phyloP scores from a whole-genome alignment of 2,113 vertebrate species.

The Cervus canadensis region DNA sequence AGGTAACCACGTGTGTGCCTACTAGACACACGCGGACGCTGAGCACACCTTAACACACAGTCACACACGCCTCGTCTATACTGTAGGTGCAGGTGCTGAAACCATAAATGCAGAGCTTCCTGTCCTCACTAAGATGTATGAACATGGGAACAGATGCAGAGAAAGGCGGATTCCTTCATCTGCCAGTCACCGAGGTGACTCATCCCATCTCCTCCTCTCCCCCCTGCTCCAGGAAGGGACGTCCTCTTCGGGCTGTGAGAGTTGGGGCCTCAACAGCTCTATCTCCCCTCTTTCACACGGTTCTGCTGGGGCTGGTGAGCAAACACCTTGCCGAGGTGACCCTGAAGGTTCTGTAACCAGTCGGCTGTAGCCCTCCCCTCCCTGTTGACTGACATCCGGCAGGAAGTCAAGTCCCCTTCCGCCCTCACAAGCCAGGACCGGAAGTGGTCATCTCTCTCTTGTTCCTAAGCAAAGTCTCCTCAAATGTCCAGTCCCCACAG shows the following conservation, averaged over 20 bases:
- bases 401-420: accelerated
- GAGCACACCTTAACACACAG: neutral
- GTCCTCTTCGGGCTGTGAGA: neutral
- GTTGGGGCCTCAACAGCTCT: accelerated
- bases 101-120: neutral
- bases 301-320: neutral
- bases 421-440: too few species aligned
- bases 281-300: accelerated
- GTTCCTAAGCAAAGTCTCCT: neutral
- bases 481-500: accelerated
- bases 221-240: neutral
- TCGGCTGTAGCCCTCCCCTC: neutral
- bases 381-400: accelerated
- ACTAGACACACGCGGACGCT: too few species aligned
- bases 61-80: accelerated
- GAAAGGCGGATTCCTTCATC: neutral
- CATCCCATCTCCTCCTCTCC: neutral
- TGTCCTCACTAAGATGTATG: accelerated
- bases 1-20: too few species aligned
- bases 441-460: neutral
- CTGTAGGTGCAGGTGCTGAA: accelerated
- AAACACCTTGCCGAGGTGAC: accelerated
- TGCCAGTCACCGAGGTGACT: too few species aligned
- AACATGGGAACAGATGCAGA: accelerated
- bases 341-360: neutral